These are phyloP conservation scores for Zygogramma bicolorata DNA, from an alignment of 2,888 invertebrate species.

Conservation along the genomic window DNA sequence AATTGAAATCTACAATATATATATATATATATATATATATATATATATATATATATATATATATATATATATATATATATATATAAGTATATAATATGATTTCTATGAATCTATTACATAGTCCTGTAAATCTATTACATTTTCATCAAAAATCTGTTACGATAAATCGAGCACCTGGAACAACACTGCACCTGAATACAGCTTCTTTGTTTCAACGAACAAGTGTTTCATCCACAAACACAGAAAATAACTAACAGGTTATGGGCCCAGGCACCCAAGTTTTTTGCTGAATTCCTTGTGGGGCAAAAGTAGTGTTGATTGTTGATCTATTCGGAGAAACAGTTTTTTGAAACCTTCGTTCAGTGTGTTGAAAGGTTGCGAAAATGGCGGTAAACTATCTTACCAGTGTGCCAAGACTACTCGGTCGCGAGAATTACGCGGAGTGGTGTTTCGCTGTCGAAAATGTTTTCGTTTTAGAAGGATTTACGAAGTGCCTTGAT, in stretches of 20 bases:
- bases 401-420: not conserved
- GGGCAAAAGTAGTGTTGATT: not conserved
- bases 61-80: too few relatives aligned
- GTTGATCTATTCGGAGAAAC: not conserved
- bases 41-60: too few relatives aligned
- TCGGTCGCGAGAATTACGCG: slow-evolving; percentile 32
- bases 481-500: slow-evolving; percentile 33
- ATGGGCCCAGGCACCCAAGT: slow-evolving; percentile 18
- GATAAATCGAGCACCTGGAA: too few relatives aligned
- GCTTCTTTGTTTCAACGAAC: not conserved
- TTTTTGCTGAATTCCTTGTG: not conserved
- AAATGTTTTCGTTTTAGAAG: slow-evolving; percentile 35
- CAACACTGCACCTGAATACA: not conserved
- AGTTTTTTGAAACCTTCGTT: not conserved
- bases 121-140: too few relatives aligned
- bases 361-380: not conserved
- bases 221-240: not conserved
- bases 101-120: too few relatives aligned
- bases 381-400: slow-evolving; percentile 38
- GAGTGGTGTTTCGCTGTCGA: slow-evolving; percentile 39
- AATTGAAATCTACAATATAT: too few relatives aligned
- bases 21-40: too few relatives aligned
- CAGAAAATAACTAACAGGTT: slow-evolving; percentile 10
- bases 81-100: too few relatives aligned
- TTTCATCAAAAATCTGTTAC: too few relatives aligned